Conservation (phyloP, 2,113 vertebrate genomes). For the Theropithecus gelada region DNA sequence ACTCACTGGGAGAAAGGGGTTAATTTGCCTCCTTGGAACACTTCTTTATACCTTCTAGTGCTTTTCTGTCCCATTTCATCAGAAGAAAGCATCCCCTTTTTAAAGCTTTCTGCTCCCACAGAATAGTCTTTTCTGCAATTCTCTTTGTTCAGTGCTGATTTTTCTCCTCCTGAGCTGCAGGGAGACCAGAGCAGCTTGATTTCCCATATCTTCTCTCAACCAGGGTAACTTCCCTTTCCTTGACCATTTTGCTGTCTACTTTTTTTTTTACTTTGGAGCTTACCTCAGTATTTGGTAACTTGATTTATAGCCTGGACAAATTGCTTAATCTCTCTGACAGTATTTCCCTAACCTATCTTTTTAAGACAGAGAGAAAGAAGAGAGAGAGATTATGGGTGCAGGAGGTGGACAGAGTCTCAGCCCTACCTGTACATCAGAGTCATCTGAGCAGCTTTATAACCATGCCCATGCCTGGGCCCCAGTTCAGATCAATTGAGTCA, state of each 20-base stretch:
- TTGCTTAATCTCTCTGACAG: neutral
- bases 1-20: neutral
- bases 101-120: neutral
- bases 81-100: neutral
- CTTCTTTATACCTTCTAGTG: neutral
- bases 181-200: neutral
- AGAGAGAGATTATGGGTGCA: neutral
- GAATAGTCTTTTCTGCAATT: neutral
- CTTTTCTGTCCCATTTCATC: neutral
- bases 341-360: neutral
- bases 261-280: neutral
- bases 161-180: neutral
- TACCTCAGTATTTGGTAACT: neutral
- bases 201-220: neutral
- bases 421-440: neutral
- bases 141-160: neutral
- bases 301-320: neutral
- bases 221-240: neutral
- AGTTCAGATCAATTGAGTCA: neutral
- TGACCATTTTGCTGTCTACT: neutral
- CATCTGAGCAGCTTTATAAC: neutral
- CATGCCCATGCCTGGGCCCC: accelerated
- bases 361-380: too few species aligned
- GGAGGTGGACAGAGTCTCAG: neutral
- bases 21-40: neutral